Base-by-base conservation (phyloP, 2,113 vertebrate genomes). In the Myrmophylax atrothorax region DNA sequence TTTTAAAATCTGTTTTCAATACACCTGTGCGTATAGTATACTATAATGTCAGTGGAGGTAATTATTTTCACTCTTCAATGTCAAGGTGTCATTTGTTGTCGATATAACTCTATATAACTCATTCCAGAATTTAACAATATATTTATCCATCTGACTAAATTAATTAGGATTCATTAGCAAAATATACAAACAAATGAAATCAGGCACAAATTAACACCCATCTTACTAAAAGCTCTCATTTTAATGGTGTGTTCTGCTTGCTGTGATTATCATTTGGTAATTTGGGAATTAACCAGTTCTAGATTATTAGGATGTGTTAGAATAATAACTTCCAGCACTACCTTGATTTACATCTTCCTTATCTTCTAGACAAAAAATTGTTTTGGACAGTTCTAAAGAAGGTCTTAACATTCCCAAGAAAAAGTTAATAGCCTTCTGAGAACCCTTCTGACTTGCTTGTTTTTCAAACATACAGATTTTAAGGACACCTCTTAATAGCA, bases 161-260 rank as follows among this genome's bases (percentile, higher is more conserved):
- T 92, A 79, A 85, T 90, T 84, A 66, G 0, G 0, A 88, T 62
- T 93, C 42, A 77, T 88, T 91, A 87, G 7, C 16, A 84, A 96
- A 91, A 91, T 58, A 76, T 6, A 59, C 66, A 91, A 96, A 94
- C 64, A 93, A 89, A 91, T 46, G 1, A 91, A 92, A 84, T 94
- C 55, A 69, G 49, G 53, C 53, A 58, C 62, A 85, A 81, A 94
- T 76, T 75, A 59, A 81, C 23, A 66, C 66, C 69, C 86, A 50
- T 38, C 49, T 91, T 19, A 44, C 49, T 81, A 72, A 50, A 7
- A 1, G 12, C 23, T 79, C 81, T 68, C 25, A 66, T 83, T 93
- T 95, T 69, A 87, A 76, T 66, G 25, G 17, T 83, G 11, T 49
- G 63, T 82, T 95, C 12, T 26, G 50, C 16, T 66, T 87, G 9